A percentile compares a stretch with the other conserved stretches of the same genome.
phyloP scores from a whole-genome alignment of 2,888 invertebrate genomes.

The Bimastos eiseni region DNA sequence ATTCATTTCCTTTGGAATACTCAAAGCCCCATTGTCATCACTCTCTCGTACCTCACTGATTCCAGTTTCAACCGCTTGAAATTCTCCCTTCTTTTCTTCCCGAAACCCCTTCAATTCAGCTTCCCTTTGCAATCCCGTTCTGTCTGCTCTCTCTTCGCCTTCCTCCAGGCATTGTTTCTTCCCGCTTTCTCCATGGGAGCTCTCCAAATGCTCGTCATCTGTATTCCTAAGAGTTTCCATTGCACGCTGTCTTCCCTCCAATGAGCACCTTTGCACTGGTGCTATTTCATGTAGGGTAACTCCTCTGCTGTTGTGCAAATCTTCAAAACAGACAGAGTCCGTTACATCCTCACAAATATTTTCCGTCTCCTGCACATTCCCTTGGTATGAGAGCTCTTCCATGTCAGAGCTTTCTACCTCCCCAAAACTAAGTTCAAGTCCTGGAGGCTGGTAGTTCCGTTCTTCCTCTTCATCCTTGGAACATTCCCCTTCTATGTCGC shows the following conservation, averaged over 20 bases:
- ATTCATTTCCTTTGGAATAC: no score
- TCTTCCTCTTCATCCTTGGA: not conserved
- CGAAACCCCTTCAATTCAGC: no score
- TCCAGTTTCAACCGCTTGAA: not conserved
- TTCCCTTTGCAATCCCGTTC: not conserved
- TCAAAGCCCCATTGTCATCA: no score
- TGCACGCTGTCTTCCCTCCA: not conserved
- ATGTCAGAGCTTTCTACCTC: not conserved
- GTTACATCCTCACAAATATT: not conserved
- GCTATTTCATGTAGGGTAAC: not conserved
- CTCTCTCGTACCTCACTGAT: not conserved
- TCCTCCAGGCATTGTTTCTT: not conserved
- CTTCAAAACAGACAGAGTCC: not conserved
- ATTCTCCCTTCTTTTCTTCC: no score
- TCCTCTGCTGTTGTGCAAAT: not conserved
- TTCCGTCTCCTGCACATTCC: not conserved
- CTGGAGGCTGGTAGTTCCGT: not conserved
- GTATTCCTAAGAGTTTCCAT: not conserved
- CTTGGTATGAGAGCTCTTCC: not conserved
- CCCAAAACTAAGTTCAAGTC: not conserved
- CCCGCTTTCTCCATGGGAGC: not conserved
- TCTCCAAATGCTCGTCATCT: not conserved
- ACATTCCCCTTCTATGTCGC: not conserved
- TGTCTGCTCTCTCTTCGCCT: not conserved
- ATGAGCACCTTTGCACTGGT: not conserved